Evolutionary conservation across 2,888 invertebrate genomes (phyloP).

Genomic region (Cyclophora punctaria): DNA sequence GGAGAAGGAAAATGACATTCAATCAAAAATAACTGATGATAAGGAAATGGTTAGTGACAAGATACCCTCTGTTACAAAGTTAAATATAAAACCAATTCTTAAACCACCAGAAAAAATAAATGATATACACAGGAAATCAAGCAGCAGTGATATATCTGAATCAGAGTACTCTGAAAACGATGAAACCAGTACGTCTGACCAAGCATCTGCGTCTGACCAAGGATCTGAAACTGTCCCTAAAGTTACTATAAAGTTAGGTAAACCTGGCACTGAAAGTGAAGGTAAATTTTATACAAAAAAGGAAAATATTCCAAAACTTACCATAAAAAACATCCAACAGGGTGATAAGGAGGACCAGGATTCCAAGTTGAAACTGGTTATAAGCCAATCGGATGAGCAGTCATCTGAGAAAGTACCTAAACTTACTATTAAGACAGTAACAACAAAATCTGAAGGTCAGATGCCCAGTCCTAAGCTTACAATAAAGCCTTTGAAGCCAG

Average conservation of each 20-base stretch:
- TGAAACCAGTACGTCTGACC: constrained; percentile 64
- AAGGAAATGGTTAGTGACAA: constrained; percentile 34
- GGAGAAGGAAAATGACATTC: constrained; percentile 35
- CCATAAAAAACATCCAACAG: constrained; percentile 57
- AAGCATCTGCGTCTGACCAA: constrained; percentile 60
- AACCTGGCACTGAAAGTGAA: constrained; percentile 60
- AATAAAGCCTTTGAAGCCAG: constrained; percentile 64
- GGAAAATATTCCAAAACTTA: constrained; percentile 56
- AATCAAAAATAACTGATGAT: constrained; percentile 18
- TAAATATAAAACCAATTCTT: constrained; percentile 68
- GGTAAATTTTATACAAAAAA: constrained; percentile 63
- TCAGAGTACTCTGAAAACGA: constrained; percentile 74
- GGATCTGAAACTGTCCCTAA: constrained; percentile 58
- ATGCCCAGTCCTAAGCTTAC: constrained; percentile 66
- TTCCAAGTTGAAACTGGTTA: constrained; percentile 56
- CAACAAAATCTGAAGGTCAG: constrained; percentile 49
- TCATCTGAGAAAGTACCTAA: constrained; percentile 59
- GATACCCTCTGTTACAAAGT: constrained; percentile 56
- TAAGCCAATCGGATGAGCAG: constrained; percentile 53
- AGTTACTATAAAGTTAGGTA: constrained; percentile 66
- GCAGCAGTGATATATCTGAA: constrained; percentile 71
- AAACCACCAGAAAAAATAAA: constrained; percentile 64
- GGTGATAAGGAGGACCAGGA: constrained; percentile 49
- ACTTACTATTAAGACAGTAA: constrained; percentile 59
- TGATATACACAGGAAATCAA: constrained; percentile 64